phyloP scores from a whole-genome alignment of 2,113 vertebrate species.

The Hyla sarda region DNA sequence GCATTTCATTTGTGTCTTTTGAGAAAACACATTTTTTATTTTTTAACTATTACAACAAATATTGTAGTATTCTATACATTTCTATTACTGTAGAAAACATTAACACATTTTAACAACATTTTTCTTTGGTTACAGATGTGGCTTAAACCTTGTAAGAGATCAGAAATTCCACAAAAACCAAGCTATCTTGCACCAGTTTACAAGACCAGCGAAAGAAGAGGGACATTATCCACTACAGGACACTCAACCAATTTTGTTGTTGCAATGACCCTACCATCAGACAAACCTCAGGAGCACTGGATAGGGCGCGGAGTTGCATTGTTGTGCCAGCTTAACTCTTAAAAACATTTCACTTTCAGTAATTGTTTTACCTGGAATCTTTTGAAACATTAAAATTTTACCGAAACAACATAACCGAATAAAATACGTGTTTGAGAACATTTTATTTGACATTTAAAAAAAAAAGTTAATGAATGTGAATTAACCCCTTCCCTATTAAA shows the following conservation, averaged over 20 bases:
- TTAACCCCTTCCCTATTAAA: no score
- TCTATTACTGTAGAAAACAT: neutral
- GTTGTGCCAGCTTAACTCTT: slow-evolving; percentile 84
- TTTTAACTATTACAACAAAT: neutral
- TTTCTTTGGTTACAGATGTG: slow-evolving; percentile 88
- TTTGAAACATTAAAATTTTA: neutral
- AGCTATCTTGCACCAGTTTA: slow-evolving; percentile 82
- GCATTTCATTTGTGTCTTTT: no score
- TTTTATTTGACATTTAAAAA: slow-evolving; percentile 68
- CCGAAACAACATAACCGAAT: neutral
- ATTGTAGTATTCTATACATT: neutral
- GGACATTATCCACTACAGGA: slow-evolving; percentile 85
- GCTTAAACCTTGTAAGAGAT: slow-evolving; percentile 80
- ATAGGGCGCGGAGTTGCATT: slow-evolving; percentile 82
- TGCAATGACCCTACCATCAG: slow-evolving; percentile 80
- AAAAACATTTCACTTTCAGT: slow-evolving; percentile 55
- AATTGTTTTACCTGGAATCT: no score
- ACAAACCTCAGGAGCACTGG: slow-evolving; percentile 80
- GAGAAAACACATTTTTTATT: no score
- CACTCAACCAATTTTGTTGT: slow-evolving; percentile 91
- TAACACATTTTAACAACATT: neutral
- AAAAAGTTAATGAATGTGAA: no score
- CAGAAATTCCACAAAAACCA: slow-evolving; percentile 76
- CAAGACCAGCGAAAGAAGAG: slow-evolving; percentile 88
- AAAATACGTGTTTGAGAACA: slow-evolving; percentile 73